Evolutionary conservation across 2,888 invertebrate species (phyloP).

Genomic region (Cataglyphis altisquamis): DNA sequence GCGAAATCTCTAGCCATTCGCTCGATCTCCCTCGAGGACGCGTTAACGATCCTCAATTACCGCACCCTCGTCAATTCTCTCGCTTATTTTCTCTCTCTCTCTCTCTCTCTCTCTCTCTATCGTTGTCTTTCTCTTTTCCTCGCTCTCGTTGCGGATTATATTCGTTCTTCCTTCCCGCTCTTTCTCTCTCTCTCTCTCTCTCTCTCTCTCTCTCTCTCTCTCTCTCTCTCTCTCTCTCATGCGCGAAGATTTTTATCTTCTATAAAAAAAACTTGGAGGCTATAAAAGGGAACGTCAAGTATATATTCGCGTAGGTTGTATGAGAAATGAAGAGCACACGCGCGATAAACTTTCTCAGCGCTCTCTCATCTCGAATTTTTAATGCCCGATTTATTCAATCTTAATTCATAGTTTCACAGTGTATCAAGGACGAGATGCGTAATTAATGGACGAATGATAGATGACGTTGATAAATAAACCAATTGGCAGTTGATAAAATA

Average conservation of each 20-base stretch:
- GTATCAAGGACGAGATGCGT: background rate
- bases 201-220: too few species aligned
- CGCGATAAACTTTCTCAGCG: background rate
- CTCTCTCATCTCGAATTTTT: background rate
- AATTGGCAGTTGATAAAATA: background rate
- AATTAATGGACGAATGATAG: background rate
- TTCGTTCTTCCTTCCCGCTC: background rate
- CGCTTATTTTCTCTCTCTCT: constrained; percentile 42
- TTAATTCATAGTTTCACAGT: background rate
- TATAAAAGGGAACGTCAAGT: constrained; percentile 36
- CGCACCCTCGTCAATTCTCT: constrained; percentile 63
- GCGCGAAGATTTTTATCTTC: constrained; percentile 9
- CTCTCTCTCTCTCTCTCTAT: constrained; percentile 22
- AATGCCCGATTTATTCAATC: background rate
- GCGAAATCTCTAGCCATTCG: constrained; percentile 70
- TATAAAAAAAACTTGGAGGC: constrained; percentile 33
- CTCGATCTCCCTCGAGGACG: constrained; percentile 74
- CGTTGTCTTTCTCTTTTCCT: constrained; percentile 16
- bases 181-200: too few species aligned
- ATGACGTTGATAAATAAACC: background rate
- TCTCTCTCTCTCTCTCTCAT: too few species aligned
- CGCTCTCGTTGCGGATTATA: background rate
- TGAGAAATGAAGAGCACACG: background rate
- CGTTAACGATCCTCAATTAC: constrained; percentile 74
- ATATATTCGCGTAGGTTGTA: constrained; percentile 6